Conservation (phyloP, 2,113 vertebrate genomes). For the Procavia capensis region DNA sequence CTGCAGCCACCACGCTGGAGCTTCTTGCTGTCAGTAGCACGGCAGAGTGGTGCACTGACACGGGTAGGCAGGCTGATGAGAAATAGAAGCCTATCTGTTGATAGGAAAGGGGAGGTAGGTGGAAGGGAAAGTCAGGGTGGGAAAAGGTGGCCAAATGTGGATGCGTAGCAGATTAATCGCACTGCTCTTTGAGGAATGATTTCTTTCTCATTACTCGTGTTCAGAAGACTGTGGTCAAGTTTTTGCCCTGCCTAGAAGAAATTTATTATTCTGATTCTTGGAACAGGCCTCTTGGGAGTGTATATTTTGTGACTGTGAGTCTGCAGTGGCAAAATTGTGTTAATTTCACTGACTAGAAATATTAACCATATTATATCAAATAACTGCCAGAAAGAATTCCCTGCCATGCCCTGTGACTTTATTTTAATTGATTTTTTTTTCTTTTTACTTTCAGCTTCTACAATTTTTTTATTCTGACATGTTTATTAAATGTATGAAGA, state of each 20-base stretch:
- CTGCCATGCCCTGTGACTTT: constrained; percentile 92
- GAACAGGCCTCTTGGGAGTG: constrained; percentile 83
- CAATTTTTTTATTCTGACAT: constrained; percentile 95
- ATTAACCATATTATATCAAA: constrained; percentile 97
- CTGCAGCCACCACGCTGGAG: constrained; percentile 81
- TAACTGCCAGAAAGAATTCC: constrained; percentile 97
- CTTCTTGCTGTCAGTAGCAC: constrained; percentile 89
- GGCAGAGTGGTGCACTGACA: constrained; percentile 89
- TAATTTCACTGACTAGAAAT: constrained; percentile 96
- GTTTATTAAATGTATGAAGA: constrained; percentile 95
- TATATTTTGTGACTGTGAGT: constrained; percentile 81
- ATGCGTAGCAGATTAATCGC: constrained; percentile 37
- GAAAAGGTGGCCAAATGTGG: constrained; percentile 25
- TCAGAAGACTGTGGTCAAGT: constrained; percentile 43
- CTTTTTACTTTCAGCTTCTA: constrained; percentile 89
- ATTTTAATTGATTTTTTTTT: constrained; percentile 98
- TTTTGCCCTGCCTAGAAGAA: constrained; percentile 55
- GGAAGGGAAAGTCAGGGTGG: constrained; percentile 59
- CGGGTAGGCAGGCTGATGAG: constrained; percentile 74
- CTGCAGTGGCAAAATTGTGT: constrained; percentile 92
- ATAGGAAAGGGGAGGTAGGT: constrained; percentile 78
- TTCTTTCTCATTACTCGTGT: not conserved
- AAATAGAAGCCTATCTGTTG: constrained; percentile 81
- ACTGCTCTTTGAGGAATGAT: constrained; percentile 31
- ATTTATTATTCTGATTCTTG: constrained; percentile 85